phyloP scores from a whole-genome alignment of 2,888 invertebrate species.

The Diarsia dahlii region DNA sequence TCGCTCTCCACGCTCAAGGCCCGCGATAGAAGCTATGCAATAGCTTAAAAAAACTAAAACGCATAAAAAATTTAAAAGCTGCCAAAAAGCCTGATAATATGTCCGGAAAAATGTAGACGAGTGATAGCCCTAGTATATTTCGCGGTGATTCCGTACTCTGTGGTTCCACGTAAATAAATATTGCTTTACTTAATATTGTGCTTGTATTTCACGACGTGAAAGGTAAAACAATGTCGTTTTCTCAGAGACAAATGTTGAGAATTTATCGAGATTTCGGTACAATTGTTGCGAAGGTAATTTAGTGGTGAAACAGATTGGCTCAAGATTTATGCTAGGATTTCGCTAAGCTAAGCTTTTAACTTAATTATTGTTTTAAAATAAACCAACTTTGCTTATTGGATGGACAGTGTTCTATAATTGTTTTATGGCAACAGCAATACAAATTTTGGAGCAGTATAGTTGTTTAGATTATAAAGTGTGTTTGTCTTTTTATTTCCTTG shows the following conservation, averaged over 20 bases:
- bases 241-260: constrained; percentile 47
- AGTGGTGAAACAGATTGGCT: constrained; percentile 19
- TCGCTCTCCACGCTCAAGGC: too few relatives aligned
- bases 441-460: too few relatives aligned
- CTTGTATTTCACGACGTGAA: constrained; percentile 54
- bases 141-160: background rate
- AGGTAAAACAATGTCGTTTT: constrained; percentile 54
- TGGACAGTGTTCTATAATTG: background rate
- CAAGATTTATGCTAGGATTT: constrained; percentile 24
- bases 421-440: background rate
- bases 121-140: constrained; percentile 64
- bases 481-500: too few relatives aligned
- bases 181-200: constrained; percentile 69
- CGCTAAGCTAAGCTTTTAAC: constrained; percentile 27
- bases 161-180: constrained; percentile 78
- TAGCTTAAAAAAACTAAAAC: too few relatives aligned
- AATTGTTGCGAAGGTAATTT: constrained; percentile 41
- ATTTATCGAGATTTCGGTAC: constrained; percentile 53
- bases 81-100: background rate
- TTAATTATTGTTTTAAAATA: constrained; percentile 20
- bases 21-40: too few relatives aligned
- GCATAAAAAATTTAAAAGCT: too few relatives aligned
- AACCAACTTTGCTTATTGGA: background rate
- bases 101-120: background rate
- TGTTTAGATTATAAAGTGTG: too few relatives aligned